Percentiles rank a stretch among this genome's conserved stretches.
Conservation (phyloP, 1,140 invertebrate genomes). For the Zeugodacus cucurbitae region DNA sequence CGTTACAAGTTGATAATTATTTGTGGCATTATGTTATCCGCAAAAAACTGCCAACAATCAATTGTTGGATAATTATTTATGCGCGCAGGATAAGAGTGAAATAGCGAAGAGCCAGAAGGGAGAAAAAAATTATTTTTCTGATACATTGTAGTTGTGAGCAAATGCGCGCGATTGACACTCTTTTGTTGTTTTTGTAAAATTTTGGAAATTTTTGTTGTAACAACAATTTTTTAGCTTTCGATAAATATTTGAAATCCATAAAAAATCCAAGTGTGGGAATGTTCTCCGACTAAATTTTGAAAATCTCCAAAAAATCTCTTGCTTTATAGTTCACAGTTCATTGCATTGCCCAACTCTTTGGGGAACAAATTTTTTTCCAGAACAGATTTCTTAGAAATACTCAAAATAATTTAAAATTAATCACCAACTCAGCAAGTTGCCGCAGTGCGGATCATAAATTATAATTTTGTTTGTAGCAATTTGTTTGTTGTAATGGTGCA, state of each 20-base stretch:
- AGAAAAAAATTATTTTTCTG: not conserved
- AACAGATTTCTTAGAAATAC: not conserved
- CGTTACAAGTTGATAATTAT: slow-evolving; percentile 14
- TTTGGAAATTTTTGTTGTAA: not conserved
- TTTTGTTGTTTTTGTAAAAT: not conserved
- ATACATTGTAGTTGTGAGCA: not conserved
- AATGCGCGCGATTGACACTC: not conserved
- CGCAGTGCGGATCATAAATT: not conserved
- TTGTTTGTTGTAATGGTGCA: not conserved
- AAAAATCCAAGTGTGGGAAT: not conserved
- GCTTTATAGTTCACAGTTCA: not conserved
- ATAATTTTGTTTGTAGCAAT: slow-evolving; percentile 30
- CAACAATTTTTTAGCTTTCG: not conserved
- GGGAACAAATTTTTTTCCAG: not conserved
- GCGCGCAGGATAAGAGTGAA: not conserved
- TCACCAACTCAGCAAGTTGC: not conserved
- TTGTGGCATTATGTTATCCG: slow-evolving; percentile 9
- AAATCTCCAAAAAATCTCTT: too few relatives aligned
- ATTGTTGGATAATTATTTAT: slow-evolving; percentile 36
- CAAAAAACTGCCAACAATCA: slow-evolving; percentile 33
- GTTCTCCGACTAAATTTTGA: too few relatives aligned
- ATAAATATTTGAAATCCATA: not conserved
- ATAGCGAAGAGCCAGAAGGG: not conserved
- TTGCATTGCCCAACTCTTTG: slow-evolving; percentile 7
- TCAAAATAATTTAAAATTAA: slow-evolving; percentile 31